These are phyloP conservation scores for Hozukius guyotensis DNA, from an alignment of 2,797 vertebrate species.

Conservation along the genomic window DNA sequence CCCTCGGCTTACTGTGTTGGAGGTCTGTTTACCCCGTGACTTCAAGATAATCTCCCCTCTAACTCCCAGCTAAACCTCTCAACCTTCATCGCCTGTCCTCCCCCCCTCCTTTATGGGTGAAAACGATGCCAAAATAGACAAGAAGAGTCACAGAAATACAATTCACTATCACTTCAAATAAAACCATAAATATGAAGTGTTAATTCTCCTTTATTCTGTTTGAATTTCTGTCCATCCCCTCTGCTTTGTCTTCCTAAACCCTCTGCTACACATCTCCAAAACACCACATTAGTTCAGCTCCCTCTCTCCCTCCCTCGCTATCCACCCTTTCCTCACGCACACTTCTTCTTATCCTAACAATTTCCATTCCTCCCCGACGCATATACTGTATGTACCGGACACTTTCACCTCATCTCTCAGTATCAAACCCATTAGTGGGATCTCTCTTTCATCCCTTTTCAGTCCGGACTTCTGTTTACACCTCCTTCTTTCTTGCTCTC, in stretches of 20 bases:
- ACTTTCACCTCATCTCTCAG: conserved; percentile 58
- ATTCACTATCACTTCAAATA: background rate
- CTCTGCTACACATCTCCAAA: conserved; percentile 39
- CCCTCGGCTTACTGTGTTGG: conserved; percentile 57
- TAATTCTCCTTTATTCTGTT: conserved; percentile 4
- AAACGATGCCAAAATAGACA: conserved; percentile 6
- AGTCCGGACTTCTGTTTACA: conserved; percentile 45
- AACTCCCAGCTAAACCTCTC: conserved; percentile 47
- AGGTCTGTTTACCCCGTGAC: conserved; percentile 78
- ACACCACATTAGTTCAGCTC: conserved; percentile 57
- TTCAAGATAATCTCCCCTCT: conserved; percentile 63
- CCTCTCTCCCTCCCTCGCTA: background rate
- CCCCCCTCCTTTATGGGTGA: background rate
- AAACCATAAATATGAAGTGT: conserved; percentile 1
- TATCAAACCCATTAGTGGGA: conserved; percentile 33
- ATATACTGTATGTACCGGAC: background rate
- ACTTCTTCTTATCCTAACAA: conserved; percentile 36
- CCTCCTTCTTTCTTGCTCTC: conserved; percentile 13
- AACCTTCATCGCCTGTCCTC: conserved; percentile 29
- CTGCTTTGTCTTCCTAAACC: conserved; percentile 10
- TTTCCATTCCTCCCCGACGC: conserved; percentile 24
- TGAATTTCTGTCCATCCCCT: background rate
- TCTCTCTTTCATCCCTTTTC: conserved; percentile 49
- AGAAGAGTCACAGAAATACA: background rate
- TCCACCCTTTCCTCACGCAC: conserved; percentile 33